phyloP scores from a whole-genome alignment of 2,113 vertebrate genomes.

The Octodon degus region DNA sequence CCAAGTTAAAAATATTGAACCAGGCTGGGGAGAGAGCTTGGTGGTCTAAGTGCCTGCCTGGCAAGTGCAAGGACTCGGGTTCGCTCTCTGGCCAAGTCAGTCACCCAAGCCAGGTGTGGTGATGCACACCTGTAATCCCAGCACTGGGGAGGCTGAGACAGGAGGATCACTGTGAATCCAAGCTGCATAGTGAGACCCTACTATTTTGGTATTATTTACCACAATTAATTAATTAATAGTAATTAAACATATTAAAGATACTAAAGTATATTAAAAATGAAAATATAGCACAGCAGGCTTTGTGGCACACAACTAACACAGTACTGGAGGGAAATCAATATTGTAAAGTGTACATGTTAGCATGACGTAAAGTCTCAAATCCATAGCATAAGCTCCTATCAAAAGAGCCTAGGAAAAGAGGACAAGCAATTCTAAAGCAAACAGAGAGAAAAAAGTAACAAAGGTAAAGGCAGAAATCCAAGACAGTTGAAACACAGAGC shows the following conservation, averaged over 20 bases:
- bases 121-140: too few species aligned
- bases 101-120: too few species aligned
- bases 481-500: not conserved
- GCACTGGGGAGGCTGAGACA: too few species aligned
- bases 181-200: too few species aligned
- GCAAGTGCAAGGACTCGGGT: too few species aligned
- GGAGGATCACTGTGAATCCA: too few species aligned
- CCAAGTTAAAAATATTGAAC: not conserved
- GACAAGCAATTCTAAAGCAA: slow-evolving; percentile 2
- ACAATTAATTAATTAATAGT: too few species aligned
- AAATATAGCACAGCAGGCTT: not conserved
- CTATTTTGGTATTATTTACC: too few species aligned
- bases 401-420: not conserved
- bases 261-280: not conserved
- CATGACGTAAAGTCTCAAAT: not conserved
- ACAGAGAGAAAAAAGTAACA: not conserved
- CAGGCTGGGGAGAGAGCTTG: too few species aligned
- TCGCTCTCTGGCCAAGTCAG: too few species aligned
- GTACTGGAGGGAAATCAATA: not conserved
- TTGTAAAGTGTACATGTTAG: not conserved
- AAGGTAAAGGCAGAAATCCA: not conserved
- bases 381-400: not conserved
- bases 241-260: too few species aligned
- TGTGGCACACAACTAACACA: not conserved
- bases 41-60: too few species aligned